phyloP scores from a whole-genome alignment of 2,113 vertebrate genomes.

The Forbesichthys agassizii region DNA sequence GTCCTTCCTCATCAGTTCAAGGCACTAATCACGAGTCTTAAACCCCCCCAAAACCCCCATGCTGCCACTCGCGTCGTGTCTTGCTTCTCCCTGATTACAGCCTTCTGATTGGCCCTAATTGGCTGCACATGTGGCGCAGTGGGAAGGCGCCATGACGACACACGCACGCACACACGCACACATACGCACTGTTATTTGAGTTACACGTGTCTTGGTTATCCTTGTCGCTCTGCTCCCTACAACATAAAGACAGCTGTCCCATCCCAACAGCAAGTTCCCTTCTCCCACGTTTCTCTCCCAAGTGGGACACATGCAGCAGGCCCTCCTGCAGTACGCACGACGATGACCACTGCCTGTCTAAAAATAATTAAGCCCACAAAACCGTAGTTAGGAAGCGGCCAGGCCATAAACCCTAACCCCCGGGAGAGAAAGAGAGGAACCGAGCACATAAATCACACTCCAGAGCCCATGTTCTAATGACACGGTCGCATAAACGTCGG shows the following conservation, averaged over 20 bases:
- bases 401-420: slow-evolving; percentile 37
- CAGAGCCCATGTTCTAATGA: slow-evolving; percentile 55
- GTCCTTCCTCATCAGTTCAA: slow-evolving; percentile 59
- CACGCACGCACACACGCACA: slow-evolving; percentile 6
- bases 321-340: background rate
- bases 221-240: background rate
- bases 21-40: slow-evolving; percentile 66
- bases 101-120: slow-evolving; percentile 76
- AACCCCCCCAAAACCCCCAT: slow-evolving; percentile 3
- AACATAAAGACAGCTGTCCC: background rate
- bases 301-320: background rate
- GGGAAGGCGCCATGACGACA: slow-evolving; percentile 25
- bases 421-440: slow-evolving; percentile 38
- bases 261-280: background rate
- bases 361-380: slow-evolving; percentile 58
- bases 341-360: slow-evolving; percentile 40
- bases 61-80: slow-evolving; percentile 30
- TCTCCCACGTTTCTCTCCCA: slow-evolving; percentile 7
- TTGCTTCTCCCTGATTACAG: slow-evolving; percentile 68
- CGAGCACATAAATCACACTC: slow-evolving; percentile 60
- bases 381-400: slow-evolving; percentile 37
- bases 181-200: background rate
- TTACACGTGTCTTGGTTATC: background rate
- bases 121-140: slow-evolving; percentile 71
- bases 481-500: slow-evolving; percentile 50